A percentile compares a stretch with the other conserved stretches of the same genome.
These are phyloP conservation scores for Jacana jacana DNA, from an alignment of 2,113 vertebrate genomes.

Conservation along the genomic window DNA sequence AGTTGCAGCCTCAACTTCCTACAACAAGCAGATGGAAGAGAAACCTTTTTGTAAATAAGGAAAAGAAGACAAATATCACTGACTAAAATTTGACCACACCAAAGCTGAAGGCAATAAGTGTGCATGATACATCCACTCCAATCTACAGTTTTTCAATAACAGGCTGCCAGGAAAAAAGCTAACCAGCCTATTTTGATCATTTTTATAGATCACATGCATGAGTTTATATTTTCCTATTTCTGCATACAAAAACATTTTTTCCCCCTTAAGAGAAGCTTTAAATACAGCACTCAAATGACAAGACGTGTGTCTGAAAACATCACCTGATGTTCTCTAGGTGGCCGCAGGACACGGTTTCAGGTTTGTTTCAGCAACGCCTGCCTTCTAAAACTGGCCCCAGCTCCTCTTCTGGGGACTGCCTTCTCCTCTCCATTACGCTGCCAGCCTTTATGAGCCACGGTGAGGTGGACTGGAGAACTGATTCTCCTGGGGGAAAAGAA, in stretches of 20 bases:
- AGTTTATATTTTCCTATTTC: background rate
- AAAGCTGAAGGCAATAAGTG: background rate
- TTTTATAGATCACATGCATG: background rate
- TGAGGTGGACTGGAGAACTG: background rate
- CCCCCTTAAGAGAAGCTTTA: background rate
- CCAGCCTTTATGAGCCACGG: fast-evolving
- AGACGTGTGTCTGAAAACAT: background rate
- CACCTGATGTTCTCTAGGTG: background rate
- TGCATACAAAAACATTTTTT: background rate
- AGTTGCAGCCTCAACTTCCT: background rate
- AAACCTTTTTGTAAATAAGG: background rate
- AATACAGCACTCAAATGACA: background rate
- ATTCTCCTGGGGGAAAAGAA: background rate
- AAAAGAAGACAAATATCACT: background rate
- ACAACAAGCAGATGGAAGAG: background rate
- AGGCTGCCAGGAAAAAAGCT: background rate
- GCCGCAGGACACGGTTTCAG: background rate
- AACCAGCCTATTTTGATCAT: background rate
- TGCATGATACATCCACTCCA: background rate
- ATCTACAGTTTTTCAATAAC: background rate
- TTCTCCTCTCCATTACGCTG: background rate
- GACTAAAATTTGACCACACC: background rate
- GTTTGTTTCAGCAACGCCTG: background rate
- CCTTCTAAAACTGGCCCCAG: background rate
- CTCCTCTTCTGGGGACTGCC: background rate